These are phyloP conservation scores for Turdus rufiventris DNA, from an alignment of 2,113 vertebrate species.

Conservation along the genomic window DNA sequence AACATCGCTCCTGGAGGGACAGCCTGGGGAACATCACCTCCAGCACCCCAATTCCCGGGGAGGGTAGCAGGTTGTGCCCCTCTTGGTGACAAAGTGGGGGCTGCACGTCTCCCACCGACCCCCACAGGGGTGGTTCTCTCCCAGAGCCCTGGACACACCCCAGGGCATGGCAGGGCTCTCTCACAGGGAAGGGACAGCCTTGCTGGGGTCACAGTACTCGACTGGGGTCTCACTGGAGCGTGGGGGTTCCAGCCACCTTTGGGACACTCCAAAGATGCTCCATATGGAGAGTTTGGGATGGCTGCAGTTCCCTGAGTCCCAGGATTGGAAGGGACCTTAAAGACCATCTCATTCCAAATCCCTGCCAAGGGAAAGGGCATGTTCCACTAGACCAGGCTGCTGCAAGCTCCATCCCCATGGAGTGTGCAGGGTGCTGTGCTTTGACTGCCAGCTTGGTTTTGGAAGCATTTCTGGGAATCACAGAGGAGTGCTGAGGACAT, in stretches of 20 bases:
- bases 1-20: neutral
- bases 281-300: rapidly evolving
- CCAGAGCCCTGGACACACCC: neutral
- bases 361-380: neutral
- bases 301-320: neutral
- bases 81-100: rapidly evolving
- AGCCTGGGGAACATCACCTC: neutral
- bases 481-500: rapidly evolving
- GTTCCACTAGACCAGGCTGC: neutral
- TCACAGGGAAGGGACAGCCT: neutral
- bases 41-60: neutral
- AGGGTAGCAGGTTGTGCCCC: neutral
- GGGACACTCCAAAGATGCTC: neutral
- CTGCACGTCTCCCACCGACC: neutral
- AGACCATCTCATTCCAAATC: neutral
- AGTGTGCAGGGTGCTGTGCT: rapidly evolving
- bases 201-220: rapidly evolving
- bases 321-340: neutral
- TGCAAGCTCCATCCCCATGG: neutral
- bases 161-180: neutral
- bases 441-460: neutral
- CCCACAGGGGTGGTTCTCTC: rapidly evolving
- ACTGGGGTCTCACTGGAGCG: rapidly evolving
- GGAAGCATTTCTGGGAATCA: neutral
- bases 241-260: neutral